phyloP scores from a whole-genome alignment of 2,888 invertebrate species.

The Trypoxylon attenuatum region DNA sequence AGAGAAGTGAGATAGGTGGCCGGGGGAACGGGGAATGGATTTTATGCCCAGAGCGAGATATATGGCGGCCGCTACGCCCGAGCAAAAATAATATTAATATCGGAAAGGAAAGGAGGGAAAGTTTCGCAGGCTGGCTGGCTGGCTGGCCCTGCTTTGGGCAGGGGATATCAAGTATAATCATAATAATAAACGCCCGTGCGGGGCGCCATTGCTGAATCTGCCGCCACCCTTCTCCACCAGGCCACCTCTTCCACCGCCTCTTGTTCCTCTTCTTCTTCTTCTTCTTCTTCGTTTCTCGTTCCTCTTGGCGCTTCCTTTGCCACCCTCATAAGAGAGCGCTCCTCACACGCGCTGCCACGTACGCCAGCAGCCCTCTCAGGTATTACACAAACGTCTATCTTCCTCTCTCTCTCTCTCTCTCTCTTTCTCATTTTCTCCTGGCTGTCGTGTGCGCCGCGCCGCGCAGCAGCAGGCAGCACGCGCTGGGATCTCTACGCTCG shows the following conservation, averaged over 20 bases:
- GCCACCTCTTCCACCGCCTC: constrained; percentile 36
- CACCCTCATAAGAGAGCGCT: no score
- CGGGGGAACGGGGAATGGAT: constrained; percentile 71
- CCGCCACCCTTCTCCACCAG: constrained; percentile 56
- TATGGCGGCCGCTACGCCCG: constrained; percentile 74
- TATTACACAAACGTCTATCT: constrained; percentile 55
- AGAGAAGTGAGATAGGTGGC: constrained; percentile 59
- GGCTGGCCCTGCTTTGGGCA: constrained; percentile 72
- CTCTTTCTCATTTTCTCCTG: constrained; percentile 18
- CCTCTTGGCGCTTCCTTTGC: constrained; percentile 39
- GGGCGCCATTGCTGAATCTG: constrained; percentile 71
- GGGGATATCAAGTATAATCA: constrained; percentile 74
- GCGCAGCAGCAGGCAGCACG: constrained; percentile 41
- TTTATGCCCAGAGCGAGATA: constrained; percentile 74
- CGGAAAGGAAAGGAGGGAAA: constrained; percentile 74
- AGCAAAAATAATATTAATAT: constrained; percentile 75
- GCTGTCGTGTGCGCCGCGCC: constrained; percentile 16
- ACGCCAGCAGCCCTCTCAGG: constrained; percentile 49
- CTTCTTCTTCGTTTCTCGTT: constrained; percentile 29
- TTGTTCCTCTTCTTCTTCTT: constrained; percentile 12
- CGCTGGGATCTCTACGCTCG: constrained; percentile 27
- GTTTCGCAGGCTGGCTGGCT: constrained; percentile 70
- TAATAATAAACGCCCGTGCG: constrained; percentile 73
- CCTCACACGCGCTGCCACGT: constrained; percentile 44
- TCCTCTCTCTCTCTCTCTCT: constrained; percentile 16